phyloP scores from a whole-genome alignment of 2,113 vertebrate species.

The Actenoides hombroni region DNA sequence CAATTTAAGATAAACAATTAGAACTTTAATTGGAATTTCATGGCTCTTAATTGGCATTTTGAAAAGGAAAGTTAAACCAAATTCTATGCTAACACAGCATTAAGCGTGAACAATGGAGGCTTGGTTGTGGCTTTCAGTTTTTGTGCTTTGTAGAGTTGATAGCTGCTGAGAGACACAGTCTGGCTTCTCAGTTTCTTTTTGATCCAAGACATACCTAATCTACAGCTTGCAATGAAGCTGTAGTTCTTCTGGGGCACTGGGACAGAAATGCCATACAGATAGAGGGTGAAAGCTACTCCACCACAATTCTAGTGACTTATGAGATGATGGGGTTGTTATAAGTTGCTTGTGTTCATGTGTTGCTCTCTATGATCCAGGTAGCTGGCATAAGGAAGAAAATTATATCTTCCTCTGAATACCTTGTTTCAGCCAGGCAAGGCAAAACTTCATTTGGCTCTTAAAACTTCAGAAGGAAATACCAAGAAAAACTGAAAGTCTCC shows the following conservation, averaged over 20 bases:
- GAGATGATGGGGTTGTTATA: neutral
- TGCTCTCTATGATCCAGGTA: neutral
- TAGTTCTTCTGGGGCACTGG: neutral
- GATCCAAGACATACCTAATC: neutral
- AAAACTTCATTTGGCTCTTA: neutral
- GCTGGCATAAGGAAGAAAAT: neutral
- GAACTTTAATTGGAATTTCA: constrained; percentile 13
- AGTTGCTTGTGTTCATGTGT: neutral
- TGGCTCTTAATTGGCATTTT: neutral
- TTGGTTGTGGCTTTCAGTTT: neutral
- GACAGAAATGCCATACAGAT: neutral
- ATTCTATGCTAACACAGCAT: neutral
- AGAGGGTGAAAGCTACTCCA: neutral
- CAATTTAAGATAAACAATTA: constrained; percentile 20
- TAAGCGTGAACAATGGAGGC: neutral
- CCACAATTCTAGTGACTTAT: neutral
- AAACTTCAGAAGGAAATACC: neutral
- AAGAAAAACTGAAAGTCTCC: neutral
- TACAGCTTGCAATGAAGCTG: neutral
- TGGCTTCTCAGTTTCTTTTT: neutral
- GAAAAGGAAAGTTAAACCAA: neutral
- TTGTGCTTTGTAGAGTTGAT: neutral
- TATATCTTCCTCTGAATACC: neutral
- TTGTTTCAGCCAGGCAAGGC: neutral
- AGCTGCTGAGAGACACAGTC: neutral